A percentile compares a stretch with the other conserved stretches of the same genome.
Evolutionary conservation across 2,797 vertebrate species (phyloP).

Genomic region (Spinibarbus caldwelli): DNA sequence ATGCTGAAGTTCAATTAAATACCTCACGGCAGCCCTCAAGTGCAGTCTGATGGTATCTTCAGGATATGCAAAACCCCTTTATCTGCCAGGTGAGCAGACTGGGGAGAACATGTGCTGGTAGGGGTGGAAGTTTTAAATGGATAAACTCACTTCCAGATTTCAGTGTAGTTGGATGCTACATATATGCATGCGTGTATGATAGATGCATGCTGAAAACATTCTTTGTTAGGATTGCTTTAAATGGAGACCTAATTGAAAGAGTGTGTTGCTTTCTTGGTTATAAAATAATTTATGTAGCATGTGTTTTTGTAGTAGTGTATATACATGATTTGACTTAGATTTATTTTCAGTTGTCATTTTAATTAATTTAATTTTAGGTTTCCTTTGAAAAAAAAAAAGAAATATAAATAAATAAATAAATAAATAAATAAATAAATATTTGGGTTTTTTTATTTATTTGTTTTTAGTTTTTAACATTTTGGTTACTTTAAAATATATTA

Average conservation of each 20-base stretch:
- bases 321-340: not conserved
- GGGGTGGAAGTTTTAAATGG: not conserved
- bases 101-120: not conserved
- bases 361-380: too few species aligned
- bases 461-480: too few species aligned
- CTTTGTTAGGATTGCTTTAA: too few species aligned
- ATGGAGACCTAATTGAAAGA: not conserved
- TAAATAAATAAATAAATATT: too few species aligned
- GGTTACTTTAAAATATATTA: too few species aligned
- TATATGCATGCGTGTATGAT: too few species aligned
- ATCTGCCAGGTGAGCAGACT: not conserved
- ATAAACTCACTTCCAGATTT: not conserved
- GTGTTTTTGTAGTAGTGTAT: not conserved
- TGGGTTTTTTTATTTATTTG: too few species aligned
- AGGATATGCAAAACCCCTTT: not conserved
- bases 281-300: too few species aligned
- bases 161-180: not conserved
- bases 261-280: not conserved
- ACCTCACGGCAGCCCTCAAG: conserved; percentile 6
- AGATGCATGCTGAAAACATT: not conserved
- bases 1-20: conserved; percentile 11
- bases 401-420: too few species aligned
- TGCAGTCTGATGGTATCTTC: not conserved
- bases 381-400: too few species aligned
- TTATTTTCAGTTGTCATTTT: not conserved